Base-by-base conservation (phyloP, 2,113 vertebrate genomes). In the Morone chrysops region DNA sequence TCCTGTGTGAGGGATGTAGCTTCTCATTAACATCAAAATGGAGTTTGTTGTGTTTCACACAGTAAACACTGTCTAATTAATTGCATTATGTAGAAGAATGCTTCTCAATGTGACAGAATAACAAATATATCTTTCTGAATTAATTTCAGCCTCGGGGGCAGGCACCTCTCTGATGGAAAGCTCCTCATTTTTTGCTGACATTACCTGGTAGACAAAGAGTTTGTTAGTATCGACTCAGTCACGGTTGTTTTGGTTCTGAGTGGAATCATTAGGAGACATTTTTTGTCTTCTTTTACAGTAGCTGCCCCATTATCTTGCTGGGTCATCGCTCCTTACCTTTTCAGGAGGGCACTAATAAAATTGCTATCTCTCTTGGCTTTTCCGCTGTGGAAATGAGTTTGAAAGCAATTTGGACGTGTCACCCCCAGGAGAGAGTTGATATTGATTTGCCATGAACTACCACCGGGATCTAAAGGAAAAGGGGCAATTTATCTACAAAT, bases 331-430 rank as follows among this genome's bases (percentile, higher is more conserved):
- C 76, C 82, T 89, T 88, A 90, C 91, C 85, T 93, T 91, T 90
- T 88, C 85, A 83, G 82, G 73, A 87, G 72, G 69, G 25, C 82
- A 81, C 90, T 91, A 92, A 93, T 93, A 91, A 90, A 90, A 90
- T 90, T 68, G 78, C 92, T 94, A 86, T 92, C 90, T 92, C 85
- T 90, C 81, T 66, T 47, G 4, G 81, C 88, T 90, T 90, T 85
- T 87, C 85, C 50, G 53, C 76, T 59, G 87, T 89, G 92, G 92
- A 94, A 95, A 94, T 93, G 83, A 94, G 92, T 94, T 93, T 86
- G 87, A 93, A 95, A 94, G 93, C 94, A 94, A 95, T 94, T 94
- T 95, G 85, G 91, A 89, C 89, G 88, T 92, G 91, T 95, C 92
- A 92, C 88, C 91, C 90, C 87, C 86, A 89, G 90, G 88, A 93